Percentiles rank a stretch among this genome's conserved stretches.
These are phyloP conservation scores for Campylorhamphus procurvoides DNA, from an alignment of 2,113 vertebrate genomes.

Conservation along the genomic window DNA sequence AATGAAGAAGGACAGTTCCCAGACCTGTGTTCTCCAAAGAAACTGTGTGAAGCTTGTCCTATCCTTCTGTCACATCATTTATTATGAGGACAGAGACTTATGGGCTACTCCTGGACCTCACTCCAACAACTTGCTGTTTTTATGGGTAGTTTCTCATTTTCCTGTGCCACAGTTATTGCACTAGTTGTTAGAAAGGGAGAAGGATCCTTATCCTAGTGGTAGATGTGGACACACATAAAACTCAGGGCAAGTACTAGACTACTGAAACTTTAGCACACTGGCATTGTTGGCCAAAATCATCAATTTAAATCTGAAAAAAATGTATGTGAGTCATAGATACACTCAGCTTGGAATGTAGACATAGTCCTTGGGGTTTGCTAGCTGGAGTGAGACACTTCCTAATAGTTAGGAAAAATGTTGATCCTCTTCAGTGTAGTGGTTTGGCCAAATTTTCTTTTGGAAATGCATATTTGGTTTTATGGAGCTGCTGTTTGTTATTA, in stretches of 20 bases:
- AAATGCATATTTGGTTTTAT: neutral
- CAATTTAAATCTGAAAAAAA: neutral
- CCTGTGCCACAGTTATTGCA: neutral
- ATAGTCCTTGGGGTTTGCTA: neutral
- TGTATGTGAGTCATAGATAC: neutral
- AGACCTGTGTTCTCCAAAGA: neutral
- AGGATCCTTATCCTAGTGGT: neutral
- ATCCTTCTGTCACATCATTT: rapidly evolving
- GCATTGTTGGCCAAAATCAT: neutral
- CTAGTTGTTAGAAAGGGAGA: neutral
- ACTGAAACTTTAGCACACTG: neutral
- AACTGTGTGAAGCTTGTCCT: neutral
- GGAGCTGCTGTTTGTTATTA: neutral
- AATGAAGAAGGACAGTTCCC: neutral
- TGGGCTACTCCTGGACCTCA: neutral
- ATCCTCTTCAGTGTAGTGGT: neutral
- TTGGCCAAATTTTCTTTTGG: neutral
- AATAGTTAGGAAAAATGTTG: neutral
- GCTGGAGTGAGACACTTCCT: neutral
- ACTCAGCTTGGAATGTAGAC: neutral
- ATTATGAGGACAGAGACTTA: neutral
- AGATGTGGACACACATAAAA: neutral
- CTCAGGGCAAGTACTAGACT: neutral
- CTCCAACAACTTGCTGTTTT: neutral
- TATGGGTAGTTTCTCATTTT: neutral